Base-by-base conservation (phyloP, 2,888 invertebrate species). In the Deladenus siricidicola region DNA sequence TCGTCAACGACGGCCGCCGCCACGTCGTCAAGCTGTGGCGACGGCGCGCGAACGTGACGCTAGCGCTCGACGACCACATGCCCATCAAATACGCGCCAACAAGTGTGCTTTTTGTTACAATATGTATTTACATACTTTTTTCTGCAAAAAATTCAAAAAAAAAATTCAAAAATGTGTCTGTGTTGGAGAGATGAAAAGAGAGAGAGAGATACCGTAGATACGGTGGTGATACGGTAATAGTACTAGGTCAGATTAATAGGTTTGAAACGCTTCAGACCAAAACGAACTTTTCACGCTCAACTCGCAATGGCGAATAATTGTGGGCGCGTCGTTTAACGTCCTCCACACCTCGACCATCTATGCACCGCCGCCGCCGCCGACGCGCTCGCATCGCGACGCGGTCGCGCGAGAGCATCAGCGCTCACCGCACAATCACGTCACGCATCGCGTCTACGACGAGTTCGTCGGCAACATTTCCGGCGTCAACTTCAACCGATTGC, bases 401-500 rank as follows among this genome's bases (percentile, higher is more conserved):
- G 14, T 19, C 21, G 19, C 21, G 23, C 23, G 43, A 62, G 30
- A 29, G 28, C 34, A 24, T 3, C 55, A 42, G 8, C 50, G 28
- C 19, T 24, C 30, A 26, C 19, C 14, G 8, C 19, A 19, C n/a
- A 3, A 53, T 14, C 55, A 39, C 14, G 23, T 42, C 21, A n/a
- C n/a, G n/a, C 29, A 21, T 1, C 60, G 64, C 29, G 62, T 74
- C n/a, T 73, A 63, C 53, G 74, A 75, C 53, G 69, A 74, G 6
- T 76, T 75, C 59, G 58, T 64, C 48, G 76, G 76, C 10, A 68
- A 71, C 56, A 68, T 76, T 21, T 65, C 72, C 4, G 76, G 76
- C 28, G 70, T 76, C 50, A 75, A 73, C 64, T 76, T 74, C 60
- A 76, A 76, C 56, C 72, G 74, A 23, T 50, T 76, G 17, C 64